Base-by-base conservation (phyloP, 2,113 vertebrate genomes). In the Vireo altiloquus region DNA sequence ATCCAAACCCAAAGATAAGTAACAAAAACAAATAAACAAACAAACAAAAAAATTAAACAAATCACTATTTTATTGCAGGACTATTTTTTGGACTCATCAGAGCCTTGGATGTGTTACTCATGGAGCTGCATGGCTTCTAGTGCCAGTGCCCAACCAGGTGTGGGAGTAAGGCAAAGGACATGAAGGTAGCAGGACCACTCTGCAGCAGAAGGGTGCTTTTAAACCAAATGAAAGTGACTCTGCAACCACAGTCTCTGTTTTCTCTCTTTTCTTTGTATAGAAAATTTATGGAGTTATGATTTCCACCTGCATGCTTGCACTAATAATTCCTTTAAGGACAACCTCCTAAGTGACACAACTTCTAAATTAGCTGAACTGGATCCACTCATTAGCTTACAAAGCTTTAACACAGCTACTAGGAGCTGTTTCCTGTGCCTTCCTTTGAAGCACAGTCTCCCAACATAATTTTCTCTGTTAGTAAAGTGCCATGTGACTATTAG, bases 31-130 rank as follows among this genome's bases (percentile, higher is more conserved):
- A 66, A 15, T 3, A 10, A 84, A 28, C 3, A 37, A 44, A 42
- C 40, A 33, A 27, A 1, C 8, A 70, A n/a, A 1, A 1, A 35
- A 35, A 1, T 5, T 16, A n/a, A 78, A 31, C 15, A 23, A 16
- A 24, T 15, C 1, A 10, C 11, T 25, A 9, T 27, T 57, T 64
- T 33, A 44, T 40, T 64, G 5, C 17, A 72, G 39, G 10, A 46
- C 78, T 75, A 12, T 17, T 57, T 71, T 89, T 74, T 17, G 19
- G 16, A 61, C 4, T 13, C 28, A 11, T 40, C 14, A 37, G 19
- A 56, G 19, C 10, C 24, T 72, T 77, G n/a, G 13, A 74, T 17
- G 15, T 53, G 16, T 15, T 65, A 6, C 37, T 31, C 21, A n/a
- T 22, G 66, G 53, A 93, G n/a, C 42, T 54, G 28, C 15, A 19